phyloP scores from a whole-genome alignment of 1,140 invertebrate genomes.

The Aethina tumida region DNA sequence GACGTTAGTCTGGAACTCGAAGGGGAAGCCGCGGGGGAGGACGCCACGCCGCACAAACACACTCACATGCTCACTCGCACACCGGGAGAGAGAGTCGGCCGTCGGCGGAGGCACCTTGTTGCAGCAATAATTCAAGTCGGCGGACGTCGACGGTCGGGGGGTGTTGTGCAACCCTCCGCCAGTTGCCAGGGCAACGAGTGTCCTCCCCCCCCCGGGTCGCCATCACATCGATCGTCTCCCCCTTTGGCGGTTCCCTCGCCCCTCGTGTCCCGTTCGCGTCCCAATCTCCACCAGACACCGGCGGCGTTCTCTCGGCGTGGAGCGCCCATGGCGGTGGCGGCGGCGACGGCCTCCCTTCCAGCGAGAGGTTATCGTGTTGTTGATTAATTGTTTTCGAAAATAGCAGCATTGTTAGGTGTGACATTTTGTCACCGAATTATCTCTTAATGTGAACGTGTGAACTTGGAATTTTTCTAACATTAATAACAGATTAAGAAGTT shows the following conservation, averaged over 20 bases:
- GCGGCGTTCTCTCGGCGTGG: slow-evolving; percentile 7
- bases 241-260: slow-evolving; percentile 24
- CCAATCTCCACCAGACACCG: no score
- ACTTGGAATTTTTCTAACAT: no score
- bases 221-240: slow-evolving; percentile 33
- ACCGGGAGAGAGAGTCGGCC: no score
- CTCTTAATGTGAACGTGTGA: no score
- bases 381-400: slow-evolving; percentile 13
- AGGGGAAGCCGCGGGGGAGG: no score
- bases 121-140: slow-evolving; percentile 31
- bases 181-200: slow-evolving; percentile 30
- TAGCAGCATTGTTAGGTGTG: slow-evolving; percentile 6
- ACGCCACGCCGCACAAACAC: no score
- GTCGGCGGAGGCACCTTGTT: slow-evolving; percentile 35
- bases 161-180: slow-evolving; percentile 31
- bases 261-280: slow-evolving; percentile 19
- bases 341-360: slow-evolving; percentile 7
- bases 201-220: slow-evolving; percentile 31
- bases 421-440: no score
- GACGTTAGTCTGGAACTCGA: no score
- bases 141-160: slow-evolving; percentile 11
- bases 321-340: not conserved
- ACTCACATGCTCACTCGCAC: no score
- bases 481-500: no score
- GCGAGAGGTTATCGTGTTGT: slow-evolving; percentile 9